Base-by-base conservation (phyloP, 2,888 invertebrate species). In the Synergus itoensis region DNA sequence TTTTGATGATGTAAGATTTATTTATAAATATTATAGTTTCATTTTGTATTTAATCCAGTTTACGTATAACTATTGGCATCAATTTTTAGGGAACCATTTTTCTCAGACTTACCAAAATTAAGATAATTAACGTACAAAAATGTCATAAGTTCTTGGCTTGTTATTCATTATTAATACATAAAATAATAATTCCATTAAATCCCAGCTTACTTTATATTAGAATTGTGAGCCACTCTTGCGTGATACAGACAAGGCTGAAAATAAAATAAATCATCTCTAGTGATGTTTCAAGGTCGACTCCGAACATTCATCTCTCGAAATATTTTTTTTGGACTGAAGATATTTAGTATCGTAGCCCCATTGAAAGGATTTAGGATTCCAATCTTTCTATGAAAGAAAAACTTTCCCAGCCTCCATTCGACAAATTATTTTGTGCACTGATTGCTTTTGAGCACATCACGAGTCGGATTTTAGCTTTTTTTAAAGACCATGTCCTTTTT, bases 261-360 rank as follows among this genome's bases (percentile, higher is more conserved):
- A 45, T 48, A 48, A 48, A 69, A 73, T 73, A 53, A 73, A 73
- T 73, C 53, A 73, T 73, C 73, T 73, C 36, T 16, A 53, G 16
- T 73, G 53, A 73, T 53, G 53, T 36, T 53, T 48, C 53, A 73
- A 73, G 73, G 73, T 53, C 53, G 73, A 53, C n/a, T 53, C 36
- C 0, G 48, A 53, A 36, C 48, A 53, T 36, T 73, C 73, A 53
- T 53, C 73, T 73, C 48, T 36, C 53, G n/a, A 73, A 73, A 53
- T 45, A n/a, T 73, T 36, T 73, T 73, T 45, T 73, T 73, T 67
- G 16, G 36, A 16, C 73, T 40, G 16, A 73, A 36, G 36, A 36
- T 73, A 48, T 69, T 69, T 36, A 53, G 53, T 11, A 73, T 73
- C 5, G 28, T 8, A 21, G 53, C n/a, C 36, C 53, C n/a, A 53